Base-by-base conservation (phyloP, 1,140 invertebrate genomes). In the Lasioglossum albipes region DNA sequence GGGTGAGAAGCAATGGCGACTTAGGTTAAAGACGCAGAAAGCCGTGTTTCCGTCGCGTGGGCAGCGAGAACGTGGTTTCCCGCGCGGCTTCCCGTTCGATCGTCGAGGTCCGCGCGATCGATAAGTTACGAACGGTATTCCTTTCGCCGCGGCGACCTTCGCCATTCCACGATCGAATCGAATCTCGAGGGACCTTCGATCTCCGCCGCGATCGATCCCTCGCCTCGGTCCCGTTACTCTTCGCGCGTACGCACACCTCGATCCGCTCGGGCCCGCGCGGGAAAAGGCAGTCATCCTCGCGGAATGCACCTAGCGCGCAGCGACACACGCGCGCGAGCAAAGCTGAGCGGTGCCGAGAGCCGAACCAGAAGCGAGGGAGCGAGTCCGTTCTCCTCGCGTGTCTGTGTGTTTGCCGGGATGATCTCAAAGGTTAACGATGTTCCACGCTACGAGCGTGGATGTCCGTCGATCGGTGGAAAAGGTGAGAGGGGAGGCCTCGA, bases 341-440 rank as follows among this genome's bases (percentile, higher is more conserved):
- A 36, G 36, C 36, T 36, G 36, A 36, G 36, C 36, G 36, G 5
- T 36, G 36, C 36, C 36, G 36, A 36, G 45, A 12, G 10, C 13
- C 45, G 45, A 49, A 13, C 10, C 45, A 12, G 45, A 45, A 13
- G 45, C 9, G 45, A 10, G 45, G 13, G 52, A 52, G 16, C 16
- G 52, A 20, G 52, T 54, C 52, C 16, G 16, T 16, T 52, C 7
- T 12, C 27, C 42, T 22, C 22, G 20, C 65, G 72, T 27, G 12
- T 45, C 3, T 9, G 54, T 4, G 36, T 42, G 49, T 54, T 61
- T 7, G n/a, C 18, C 18, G 49, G 82, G 79, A 89, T 87, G 83
- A 82, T 87, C 84, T 88, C 86, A 89, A 90, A 90, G 89, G 90
- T 91, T 91, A 91, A 91, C 87, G 88, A 90, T 87, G 88, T 80